Conservation (phyloP, 2,888 invertebrate genomes). For the Scaptomyza caliginosa region DNA sequence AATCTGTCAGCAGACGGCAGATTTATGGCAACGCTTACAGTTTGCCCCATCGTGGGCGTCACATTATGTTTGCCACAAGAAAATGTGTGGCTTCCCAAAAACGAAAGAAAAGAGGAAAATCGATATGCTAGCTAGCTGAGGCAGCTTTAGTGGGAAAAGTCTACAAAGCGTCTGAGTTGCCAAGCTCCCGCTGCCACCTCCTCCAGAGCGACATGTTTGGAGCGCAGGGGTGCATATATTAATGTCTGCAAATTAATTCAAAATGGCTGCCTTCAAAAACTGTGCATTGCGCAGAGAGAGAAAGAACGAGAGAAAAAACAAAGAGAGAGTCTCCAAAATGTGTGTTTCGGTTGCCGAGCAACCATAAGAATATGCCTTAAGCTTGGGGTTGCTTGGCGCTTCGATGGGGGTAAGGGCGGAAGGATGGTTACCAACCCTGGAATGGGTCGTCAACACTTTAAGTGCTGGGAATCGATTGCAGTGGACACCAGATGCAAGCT, state of each 20-base stretch:
- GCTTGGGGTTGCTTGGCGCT: conserved; percentile 53
- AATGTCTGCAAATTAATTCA: conserved; percentile 66
- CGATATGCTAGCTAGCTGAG: conserved; percentile 49
- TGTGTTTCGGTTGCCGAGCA: conserved; percentile 48
- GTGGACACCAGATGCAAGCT: conserved; percentile 79
- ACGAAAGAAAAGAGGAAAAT: conserved; percentile 47
- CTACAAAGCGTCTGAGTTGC: conserved; percentile 62
- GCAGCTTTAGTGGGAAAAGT: conserved; percentile 42
- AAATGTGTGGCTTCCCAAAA: conserved; percentile 30
- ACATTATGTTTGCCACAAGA: conserved; percentile 37
- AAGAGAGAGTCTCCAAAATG: conserved; percentile 55
- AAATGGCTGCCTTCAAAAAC: conserved; percentile 67
- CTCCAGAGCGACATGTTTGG: background rate
- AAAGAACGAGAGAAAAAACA: background rate
- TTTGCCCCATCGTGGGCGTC: conserved; percentile 57
- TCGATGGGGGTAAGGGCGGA: conserved; percentile 14
- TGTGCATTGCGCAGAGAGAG: conserved; percentile 44
- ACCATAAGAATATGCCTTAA: conserved; percentile 12
- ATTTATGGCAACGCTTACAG: conserved; percentile 58
- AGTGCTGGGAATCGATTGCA: conserved; percentile 68
- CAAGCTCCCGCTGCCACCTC: background rate
- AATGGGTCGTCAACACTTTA: background rate
- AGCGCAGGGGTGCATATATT: conserved; percentile 24
- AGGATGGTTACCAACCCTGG: conserved; percentile 14
- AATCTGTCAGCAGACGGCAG: conserved; percentile 52